Evolutionary conservation across 2,113 vertebrate genomes (phyloP).

Genomic region (Condylura cristata): DNA sequence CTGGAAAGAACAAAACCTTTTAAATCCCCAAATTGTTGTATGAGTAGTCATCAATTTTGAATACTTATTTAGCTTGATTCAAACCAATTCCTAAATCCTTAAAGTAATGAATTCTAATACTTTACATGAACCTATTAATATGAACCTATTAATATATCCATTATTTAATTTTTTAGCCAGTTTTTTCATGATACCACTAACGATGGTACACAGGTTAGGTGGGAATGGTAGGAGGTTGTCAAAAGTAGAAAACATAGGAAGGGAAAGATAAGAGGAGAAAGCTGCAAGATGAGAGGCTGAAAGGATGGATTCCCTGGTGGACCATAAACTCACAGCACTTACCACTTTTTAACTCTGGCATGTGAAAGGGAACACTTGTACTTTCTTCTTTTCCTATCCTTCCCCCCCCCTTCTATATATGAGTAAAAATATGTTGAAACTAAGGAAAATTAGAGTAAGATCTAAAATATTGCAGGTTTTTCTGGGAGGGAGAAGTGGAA

Average conservation of each 20-base stretch:
- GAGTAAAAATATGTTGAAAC: conserved; percentile 18
- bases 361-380: conserved; percentile 11
- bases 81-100: not conserved
- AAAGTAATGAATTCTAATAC: conserved; percentile 24
- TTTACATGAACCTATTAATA: not conserved
- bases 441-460: not conserved
- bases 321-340: not conserved
- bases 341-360: not conserved
- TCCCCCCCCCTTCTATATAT: not conserved
- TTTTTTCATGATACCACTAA: not conserved
- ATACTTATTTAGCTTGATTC: not conserved
- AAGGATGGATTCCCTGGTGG: not conserved
- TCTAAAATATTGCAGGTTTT: not conserved
- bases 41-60: conserved; percentile 11
- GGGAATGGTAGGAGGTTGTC: not conserved
- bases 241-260: not conserved
- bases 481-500: not conserved
- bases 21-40: not conserved
- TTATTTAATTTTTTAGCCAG: conserved; percentile 47
- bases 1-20: not conserved
- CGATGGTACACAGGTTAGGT: not conserved
- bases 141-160: not conserved
- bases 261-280: not conserved
- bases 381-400: not conserved
- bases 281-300: not conserved